Base-by-base conservation (phyloP, 2,888 invertebrate genomes). In the Silvanus unidentatus region DNA sequence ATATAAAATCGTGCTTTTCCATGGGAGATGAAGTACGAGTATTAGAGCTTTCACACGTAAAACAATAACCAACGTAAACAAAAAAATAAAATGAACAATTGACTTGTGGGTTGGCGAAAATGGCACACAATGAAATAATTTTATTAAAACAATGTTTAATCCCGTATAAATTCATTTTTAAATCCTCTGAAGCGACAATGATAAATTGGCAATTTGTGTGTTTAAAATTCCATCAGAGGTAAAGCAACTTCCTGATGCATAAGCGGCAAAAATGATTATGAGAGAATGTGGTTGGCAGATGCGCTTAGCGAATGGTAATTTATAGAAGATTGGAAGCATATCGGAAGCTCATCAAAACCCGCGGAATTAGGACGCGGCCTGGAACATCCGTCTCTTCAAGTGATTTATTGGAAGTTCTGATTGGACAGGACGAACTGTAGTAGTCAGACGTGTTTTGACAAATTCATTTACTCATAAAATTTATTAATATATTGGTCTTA, bases 301-400 rank as follows among this genome's bases (percentile, higher is more conserved):
- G 59, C 58, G 59, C 59, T 57, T 59, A 55, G 54, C 53, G 54
- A 59, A 60, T 64, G 60, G 65, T 64, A 67, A 67, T 67, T 66
- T 64, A 60, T 60, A 57, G 60, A 63, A 64, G 66, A 66, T 66
- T 63, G 64, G 58, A 55, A 62, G 63, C 63, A 66, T 63, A 68
- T 67, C 65, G 66, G 63, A 64, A 67, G 65, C 65, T 68, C 66
- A 68, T 68, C 69, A 68, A 65, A 65, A 64, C 60, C 63, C 63
- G 53, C 62, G 60, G 59, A 68, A 69, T 68, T 65, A 65, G 65
- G 61, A 63, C 63, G 58, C 57, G 61, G 62, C 58, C 54, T 53
- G 58, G 54, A 61, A 57, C 61, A 64, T 63, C 62, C 62, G 62
- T 58, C 60, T 62, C 54, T 54, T 54, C 54, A 50, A 45, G 54